A percentile compares a stretch with the other conserved stretches of the same genome.
phyloP scores from a whole-genome alignment of 2,797 vertebrate genomes.

The Anguilla megastoma region DNA sequence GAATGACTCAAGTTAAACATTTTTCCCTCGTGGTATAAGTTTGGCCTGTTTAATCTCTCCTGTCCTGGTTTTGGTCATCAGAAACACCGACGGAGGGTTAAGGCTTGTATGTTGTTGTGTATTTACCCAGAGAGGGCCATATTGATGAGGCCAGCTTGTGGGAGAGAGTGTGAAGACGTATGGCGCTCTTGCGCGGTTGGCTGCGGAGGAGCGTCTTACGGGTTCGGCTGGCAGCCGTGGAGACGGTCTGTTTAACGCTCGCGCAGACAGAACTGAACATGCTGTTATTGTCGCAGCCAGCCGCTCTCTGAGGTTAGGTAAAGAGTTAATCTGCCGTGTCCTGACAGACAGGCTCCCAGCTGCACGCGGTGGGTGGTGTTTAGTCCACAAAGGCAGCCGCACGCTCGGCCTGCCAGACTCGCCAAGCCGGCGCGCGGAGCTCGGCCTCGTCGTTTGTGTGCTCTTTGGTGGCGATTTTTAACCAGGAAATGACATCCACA shows the following conservation, averaged over 20 bases:
- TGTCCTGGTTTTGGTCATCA: neutral
- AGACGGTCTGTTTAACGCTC: neutral
- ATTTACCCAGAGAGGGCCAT: neutral
- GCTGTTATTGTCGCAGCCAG: neutral
- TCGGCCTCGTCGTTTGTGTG: neutral
- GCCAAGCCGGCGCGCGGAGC: neutral
- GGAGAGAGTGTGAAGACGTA: conserved; percentile 3
- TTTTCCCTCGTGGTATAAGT: neutral
- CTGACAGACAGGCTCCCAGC: neutral
- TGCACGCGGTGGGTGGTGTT: neutral
- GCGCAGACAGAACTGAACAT: neutral
- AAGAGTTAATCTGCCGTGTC: conserved; percentile 6
- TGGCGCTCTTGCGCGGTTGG: neutral
- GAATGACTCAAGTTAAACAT: neutral
- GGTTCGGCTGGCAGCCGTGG: neutral
- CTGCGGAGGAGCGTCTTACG: neutral
- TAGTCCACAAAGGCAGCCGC: neutral
- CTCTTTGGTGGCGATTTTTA: neutral
- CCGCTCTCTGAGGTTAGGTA: neutral
- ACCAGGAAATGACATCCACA: neutral
- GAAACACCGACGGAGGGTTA: neutral
- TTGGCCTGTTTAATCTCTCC: neutral
- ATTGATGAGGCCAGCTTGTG: conserved; percentile 2
- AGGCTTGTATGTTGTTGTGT: conserved; percentile 2
- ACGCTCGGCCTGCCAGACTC: neutral